A percentile compares a stretch with the other conserved stretches of the same genome.
Evolutionary conservation across 1,140 invertebrate genomes (phyloP).

Genomic region (Drosophila insularis): DNA sequence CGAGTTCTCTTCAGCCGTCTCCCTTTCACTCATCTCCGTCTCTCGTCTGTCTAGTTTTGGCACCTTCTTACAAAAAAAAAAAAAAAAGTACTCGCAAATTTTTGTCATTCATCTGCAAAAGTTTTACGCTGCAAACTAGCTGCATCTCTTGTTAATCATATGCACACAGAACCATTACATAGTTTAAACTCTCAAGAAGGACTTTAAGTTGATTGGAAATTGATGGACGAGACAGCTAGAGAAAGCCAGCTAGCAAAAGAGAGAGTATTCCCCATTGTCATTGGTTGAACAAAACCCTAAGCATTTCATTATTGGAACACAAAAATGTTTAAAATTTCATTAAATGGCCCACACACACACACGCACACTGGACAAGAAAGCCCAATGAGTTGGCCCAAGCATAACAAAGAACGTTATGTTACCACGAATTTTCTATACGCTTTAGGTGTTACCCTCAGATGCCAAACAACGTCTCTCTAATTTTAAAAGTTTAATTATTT

Average conservation of each 20-base stretch:
- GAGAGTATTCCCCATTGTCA: background rate
- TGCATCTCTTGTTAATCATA: slow-evolving; percentile 20
- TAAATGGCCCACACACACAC: slow-evolving; percentile 61
- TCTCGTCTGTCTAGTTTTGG: slow-evolving; percentile 40
- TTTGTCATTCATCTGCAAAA: slow-evolving; percentile 11
- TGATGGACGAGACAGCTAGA: background rate
- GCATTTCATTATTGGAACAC: slow-evolving; percentile 76
- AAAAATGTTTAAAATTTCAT: slow-evolving; percentile 79
- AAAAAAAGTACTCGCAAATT: slow-evolving; percentile 1
- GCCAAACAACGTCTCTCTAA: too few relatives aligned
- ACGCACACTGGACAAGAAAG: slow-evolving; percentile 18
- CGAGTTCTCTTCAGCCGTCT: slow-evolving; percentile 53
- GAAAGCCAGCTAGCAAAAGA: background rate
- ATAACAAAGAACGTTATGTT: background rate
- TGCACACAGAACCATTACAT: background rate
- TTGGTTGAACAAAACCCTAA: slow-evolving; percentile 47
- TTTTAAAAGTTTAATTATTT: too few relatives aligned
- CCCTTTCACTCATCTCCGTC: slow-evolving; percentile 22
- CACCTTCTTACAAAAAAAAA: slow-evolving; percentile 10
- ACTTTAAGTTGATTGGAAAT: slow-evolving; percentile 19
- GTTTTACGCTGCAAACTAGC: slow-evolving; percentile 6
- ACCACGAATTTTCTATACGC: background rate
- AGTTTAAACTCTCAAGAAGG: slow-evolving; percentile 1
- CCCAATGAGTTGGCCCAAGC: background rate
- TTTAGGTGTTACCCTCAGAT: background rate